phyloP scores from a whole-genome alignment of 2,113 vertebrate genomes.

The Cyprinodon variegatus region DNA sequence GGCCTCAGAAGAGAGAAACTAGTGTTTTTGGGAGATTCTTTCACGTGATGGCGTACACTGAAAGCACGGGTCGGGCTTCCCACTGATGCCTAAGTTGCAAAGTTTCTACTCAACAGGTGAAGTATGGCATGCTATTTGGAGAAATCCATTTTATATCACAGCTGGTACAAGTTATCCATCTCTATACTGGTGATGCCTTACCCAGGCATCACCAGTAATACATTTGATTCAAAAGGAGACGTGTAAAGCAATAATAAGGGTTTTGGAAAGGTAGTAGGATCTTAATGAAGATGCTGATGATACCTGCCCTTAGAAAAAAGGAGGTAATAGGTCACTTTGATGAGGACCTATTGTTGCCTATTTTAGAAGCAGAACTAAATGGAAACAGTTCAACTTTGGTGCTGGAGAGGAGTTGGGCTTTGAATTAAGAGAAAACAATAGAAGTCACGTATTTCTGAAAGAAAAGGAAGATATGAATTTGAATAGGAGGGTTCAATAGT shows the following conservation, averaged over 20 bases:
- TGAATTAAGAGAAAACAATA: neutral
- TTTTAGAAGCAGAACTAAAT: neutral
- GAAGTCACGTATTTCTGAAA: neutral
- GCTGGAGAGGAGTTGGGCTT: neutral
- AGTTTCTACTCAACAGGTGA: too few relatives aligned
- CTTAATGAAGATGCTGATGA: neutral
- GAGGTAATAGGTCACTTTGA: neutral
- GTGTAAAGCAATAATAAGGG: neutral
- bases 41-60: too few relatives aligned
- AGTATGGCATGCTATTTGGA: too few relatives aligned
- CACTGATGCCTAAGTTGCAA: too few relatives aligned
- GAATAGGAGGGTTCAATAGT: neutral
- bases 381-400: neutral
- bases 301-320: neutral
- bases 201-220: constrained; percentile 1
- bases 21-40: too few relatives aligned
- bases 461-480: neutral
- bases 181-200: neutral
- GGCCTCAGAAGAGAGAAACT: too few relatives aligned
- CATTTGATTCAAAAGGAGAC: neutral
- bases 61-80: too few relatives aligned
- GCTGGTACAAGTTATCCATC: too few relatives aligned
- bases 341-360: neutral
- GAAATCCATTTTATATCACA: too few relatives aligned
- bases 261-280: neutral